A percentile compares a stretch with the other conserved stretches of the same genome.
These are phyloP conservation scores for Pristionchus fissidentatus DNA, from an alignment of 2,888 invertebrate genomes.

Conservation along the genomic window DNA sequence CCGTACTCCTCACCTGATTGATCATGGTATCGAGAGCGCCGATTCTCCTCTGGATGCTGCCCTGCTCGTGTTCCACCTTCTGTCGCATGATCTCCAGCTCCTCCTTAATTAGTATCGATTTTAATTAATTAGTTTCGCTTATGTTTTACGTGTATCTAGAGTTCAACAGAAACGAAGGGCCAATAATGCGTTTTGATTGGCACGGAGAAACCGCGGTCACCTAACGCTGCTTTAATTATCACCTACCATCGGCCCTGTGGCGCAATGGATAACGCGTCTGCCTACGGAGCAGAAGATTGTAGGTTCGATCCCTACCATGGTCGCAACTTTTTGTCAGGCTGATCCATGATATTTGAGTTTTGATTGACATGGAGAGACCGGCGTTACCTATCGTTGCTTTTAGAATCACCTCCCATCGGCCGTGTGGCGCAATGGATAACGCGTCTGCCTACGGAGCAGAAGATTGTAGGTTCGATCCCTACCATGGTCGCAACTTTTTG, in stretches of 20 bases:
- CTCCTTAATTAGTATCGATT: constrained; percentile 3
- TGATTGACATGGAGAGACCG: no score
- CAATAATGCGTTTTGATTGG: no score
- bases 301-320: constrained; percentile 75
- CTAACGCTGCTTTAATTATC: no score
- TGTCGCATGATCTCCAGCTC: constrained; percentile 48
- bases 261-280: constrained; percentile 72
- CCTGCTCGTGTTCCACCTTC: constrained; percentile 50
- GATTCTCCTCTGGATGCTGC: constrained; percentile 48
- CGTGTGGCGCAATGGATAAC: constrained; percentile 62
- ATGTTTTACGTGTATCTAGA: no score
- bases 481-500: constrained; percentile 55
- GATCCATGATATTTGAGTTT: no score
- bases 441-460: constrained; percentile 76
- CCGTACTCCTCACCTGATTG: constrained; percentile 51
- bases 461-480: constrained; percentile 76
- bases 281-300: constrained; percentile 76
- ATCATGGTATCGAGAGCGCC: constrained; percentile 46
- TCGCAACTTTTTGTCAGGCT: constrained; percentile 51
- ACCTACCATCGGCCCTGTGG: constrained; percentile 54
- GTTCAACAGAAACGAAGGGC: no score
- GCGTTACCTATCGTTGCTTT: no score
- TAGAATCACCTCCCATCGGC: constrained; percentile 45
- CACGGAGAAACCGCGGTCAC: no score
- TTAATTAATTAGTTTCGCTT: no score